phyloP scores from a whole-genome alignment of 2,888 invertebrate genomes.

The Falcaria lacertinaria region DNA sequence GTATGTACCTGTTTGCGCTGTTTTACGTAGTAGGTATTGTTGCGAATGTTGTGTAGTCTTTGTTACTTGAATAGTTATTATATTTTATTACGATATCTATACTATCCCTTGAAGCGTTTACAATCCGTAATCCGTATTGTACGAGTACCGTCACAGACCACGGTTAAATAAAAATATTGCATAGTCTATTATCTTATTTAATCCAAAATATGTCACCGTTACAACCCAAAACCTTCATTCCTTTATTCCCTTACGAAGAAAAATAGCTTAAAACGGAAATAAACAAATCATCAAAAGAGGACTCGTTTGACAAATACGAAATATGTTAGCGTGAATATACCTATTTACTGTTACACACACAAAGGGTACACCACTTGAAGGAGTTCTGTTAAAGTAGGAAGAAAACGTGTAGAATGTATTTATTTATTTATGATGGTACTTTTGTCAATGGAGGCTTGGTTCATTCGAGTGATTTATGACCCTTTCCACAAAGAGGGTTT shows the following conservation, averaged over 20 bases:
- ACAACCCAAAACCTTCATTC: neutral
- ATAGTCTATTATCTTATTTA: neutral
- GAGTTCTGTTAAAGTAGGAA: slow-evolving; percentile 32
- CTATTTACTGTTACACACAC: slow-evolving; percentile 41
- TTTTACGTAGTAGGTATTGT: neutral
- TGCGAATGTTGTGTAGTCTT: too few relatives aligned
- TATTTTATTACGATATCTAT: too few relatives aligned
- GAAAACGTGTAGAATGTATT: slow-evolving; percentile 47
- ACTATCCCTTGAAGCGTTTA: too few relatives aligned
- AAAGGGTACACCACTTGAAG: slow-evolving; percentile 41
- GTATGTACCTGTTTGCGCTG: neutral
- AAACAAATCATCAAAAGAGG: slow-evolving; percentile 10
- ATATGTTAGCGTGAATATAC: slow-evolving; percentile 28
- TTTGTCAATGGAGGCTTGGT: slow-evolving; percentile 59
- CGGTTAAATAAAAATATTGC: too few relatives aligned
- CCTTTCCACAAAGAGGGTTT: slow-evolving; percentile 57
- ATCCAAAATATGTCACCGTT: neutral
- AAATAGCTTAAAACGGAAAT: neutral
- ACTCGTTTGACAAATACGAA: slow-evolving; percentile 24
- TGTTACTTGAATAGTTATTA: too few relatives aligned
- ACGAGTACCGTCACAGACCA: too few relatives aligned
- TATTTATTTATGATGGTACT: slow-evolving; percentile 60
- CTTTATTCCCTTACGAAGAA: neutral
- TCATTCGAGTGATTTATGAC: slow-evolving; percentile 66
- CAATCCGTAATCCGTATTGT: too few relatives aligned